Evolutionary conservation across 2,888 invertebrate species (phyloP), one percentile per base, ranked within the genome.

Genomic region (Lithophane socia): DNA sequence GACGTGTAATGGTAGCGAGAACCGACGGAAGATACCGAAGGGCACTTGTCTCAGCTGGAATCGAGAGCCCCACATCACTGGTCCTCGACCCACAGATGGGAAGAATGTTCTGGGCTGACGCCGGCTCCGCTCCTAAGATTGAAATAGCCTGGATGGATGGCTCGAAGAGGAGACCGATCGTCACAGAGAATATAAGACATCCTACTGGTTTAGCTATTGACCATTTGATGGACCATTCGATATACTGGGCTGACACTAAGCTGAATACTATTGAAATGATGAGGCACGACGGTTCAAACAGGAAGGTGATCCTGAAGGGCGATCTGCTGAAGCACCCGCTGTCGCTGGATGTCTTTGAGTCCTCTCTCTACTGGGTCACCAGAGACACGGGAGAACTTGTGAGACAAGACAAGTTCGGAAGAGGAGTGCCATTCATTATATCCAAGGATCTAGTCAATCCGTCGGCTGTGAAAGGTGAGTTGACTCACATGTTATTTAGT

Each of bases 141-240:
- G 99, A 99, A 93, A 97, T 98, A 7, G 97, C 99, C 3, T 99
- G 99, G 99, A 99, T 99, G 99, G 99, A 99, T 91, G 99, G 99
- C 0, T 98, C 98, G 0, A 98, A 99, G 92, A 97, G 99, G 3
- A 97, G 98, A 73, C 97, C 98, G 0, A 93, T 99, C 4, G 98
- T 99, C 12, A 98, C 98, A 0, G 98, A 98, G 80, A 97, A 97
- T 80, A 97, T 99, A 47, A 97, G 98, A 44, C 98, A 98, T 90
- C 99, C 99, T 0, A 97, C 99, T 0, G 99, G 99, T 0, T 93
- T 99, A 16, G 97, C 99, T 0, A 98, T 99, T 68, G 99, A 99
- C 92, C 98, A 98, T 90, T 97, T 98, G 0, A 99, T 99, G 98
- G 98, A 98, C 80, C 98, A 99, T 91, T 97, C 98, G 0, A 96